Evolutionary conservation across 2,797 vertebrate species (phyloP).

Genomic region (Danio jaintianensis): DNA sequence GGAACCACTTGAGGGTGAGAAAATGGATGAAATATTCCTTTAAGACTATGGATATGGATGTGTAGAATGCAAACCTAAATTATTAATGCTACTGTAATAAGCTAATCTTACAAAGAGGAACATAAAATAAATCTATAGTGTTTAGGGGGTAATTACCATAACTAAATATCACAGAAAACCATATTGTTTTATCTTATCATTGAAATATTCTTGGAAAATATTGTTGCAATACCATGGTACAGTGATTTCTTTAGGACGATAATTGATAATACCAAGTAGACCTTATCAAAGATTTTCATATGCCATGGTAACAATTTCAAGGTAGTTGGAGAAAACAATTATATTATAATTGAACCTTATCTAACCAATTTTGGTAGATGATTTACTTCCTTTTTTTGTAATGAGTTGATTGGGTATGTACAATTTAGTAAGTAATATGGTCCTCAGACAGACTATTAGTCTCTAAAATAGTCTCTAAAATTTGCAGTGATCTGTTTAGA

Average conservation of each 20-base stretch:
- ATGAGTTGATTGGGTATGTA: neutral
- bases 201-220: neutral
- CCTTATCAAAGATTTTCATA: neutral
- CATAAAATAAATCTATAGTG: too few species aligned
- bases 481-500: neutral
- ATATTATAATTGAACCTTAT: neutral
- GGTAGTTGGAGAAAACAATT: neutral
- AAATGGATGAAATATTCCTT: too few species aligned
- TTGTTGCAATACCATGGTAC: neutral
- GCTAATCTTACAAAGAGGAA: neutral
- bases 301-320: neutral
- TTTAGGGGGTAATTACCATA: neutral
- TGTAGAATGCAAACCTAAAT: neutral
- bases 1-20: too few species aligned
- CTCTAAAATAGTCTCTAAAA: neutral
- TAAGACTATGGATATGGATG: neutral
- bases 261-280: neutral
- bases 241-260: neutral
- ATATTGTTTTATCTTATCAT: neutral
- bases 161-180: neutral
- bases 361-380: neutral
- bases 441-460: neutral
- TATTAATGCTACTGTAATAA: neutral
- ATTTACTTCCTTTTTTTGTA: neutral
- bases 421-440: constrained; percentile 3